Base-by-base conservation (phyloP, 1,140 invertebrate genomes). In the Octopus bimaculoides region DNA sequence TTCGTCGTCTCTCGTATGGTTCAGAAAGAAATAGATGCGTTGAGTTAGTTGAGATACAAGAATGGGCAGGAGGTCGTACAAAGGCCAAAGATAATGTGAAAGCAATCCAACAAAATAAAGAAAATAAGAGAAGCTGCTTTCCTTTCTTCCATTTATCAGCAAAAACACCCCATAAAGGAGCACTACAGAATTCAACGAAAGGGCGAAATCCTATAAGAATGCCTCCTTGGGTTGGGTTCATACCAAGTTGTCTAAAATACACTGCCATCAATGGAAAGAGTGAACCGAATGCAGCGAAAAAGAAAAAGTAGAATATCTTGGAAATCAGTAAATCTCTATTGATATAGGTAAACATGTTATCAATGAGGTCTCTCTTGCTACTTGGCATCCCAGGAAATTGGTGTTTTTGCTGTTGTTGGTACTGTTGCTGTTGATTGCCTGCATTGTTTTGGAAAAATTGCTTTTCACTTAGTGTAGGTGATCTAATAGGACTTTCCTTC, bases 271-370 rank as follows among this genome's bases (percentile, higher is more conserved):
- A 91, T 0, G 98, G 98, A 88, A 99, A 99, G 0, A 99, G 92
- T 0, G 97, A 98, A 7, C 98, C 98, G 86, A 99, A 99, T 1
- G 98, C 98, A 4, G 98, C 97, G 88, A 99, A 99, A 91, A 99
- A 99, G 92, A 99, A 99, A 90, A 99, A 99, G 89, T 99, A 99
- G 90, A 99, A 99, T 14, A 88, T 77, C 79, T 90, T 90, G 78
- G 88, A 87, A 54, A 89, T 85, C 5, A 90, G 82, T 17, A 90
- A 79, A 77, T 89, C 88, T 69, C 84, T 83, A 81, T 89, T 88
- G 10, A 89, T 85, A 52, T 88, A 83, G 0, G 86, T 87, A 56
- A 88, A 87, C 55, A 88, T 52, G 4, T 80, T 81, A 83, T 90
- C 88, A 12, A 90, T 86, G 77, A 86, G 81, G 69, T 90, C 89